phyloP scores from a whole-genome alignment of 2,888 invertebrate genomes.

The Pristionchus entomophagus region DNA sequence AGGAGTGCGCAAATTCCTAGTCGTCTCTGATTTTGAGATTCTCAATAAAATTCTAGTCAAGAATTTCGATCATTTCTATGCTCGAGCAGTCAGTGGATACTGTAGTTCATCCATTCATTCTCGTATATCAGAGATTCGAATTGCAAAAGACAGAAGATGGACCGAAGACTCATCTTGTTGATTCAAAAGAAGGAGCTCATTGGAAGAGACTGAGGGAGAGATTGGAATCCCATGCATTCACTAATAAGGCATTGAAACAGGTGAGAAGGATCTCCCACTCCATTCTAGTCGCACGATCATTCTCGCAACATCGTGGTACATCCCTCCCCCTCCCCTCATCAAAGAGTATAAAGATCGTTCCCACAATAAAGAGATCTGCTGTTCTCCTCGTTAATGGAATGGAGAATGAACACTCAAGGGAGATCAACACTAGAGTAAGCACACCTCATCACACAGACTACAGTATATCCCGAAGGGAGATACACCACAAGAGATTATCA shows the following conservation, averaged over 20 bases:
- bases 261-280: slow-evolving; percentile 46
- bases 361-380: slow-evolving; percentile 8
- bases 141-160: slow-evolving; percentile 63
- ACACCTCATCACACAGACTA: not conserved
- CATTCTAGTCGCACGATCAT: not conserved
- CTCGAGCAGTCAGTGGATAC: slow-evolving; percentile 75
- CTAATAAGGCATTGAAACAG: slow-evolving; percentile 69
- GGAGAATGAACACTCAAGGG: not conserved
- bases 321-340: not conserved
- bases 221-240: slow-evolving; percentile 79
- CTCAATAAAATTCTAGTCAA: slow-evolving; percentile 77
- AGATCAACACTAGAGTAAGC: slow-evolving; percentile 30
- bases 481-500: slow-evolving; percentile 33
- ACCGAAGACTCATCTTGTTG: slow-evolving; percentile 76
- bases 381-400: not conserved
- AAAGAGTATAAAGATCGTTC: not conserved
- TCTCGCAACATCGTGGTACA: not conserved
- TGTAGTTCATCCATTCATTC: not conserved
- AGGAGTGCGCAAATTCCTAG: slow-evolving; percentile 71
- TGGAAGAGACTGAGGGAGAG: slow-evolving; percentile 80
- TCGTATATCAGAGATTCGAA: slow-evolving; percentile 52
- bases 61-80: slow-evolving; percentile 77
- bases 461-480: too few relatives aligned
- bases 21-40: slow-evolving; percentile 77
- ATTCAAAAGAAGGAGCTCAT: slow-evolving; percentile 77